Evolutionary conservation across 2,888 invertebrate species (phyloP).

Genomic region (Pycnomerus fuliginosus): DNA sequence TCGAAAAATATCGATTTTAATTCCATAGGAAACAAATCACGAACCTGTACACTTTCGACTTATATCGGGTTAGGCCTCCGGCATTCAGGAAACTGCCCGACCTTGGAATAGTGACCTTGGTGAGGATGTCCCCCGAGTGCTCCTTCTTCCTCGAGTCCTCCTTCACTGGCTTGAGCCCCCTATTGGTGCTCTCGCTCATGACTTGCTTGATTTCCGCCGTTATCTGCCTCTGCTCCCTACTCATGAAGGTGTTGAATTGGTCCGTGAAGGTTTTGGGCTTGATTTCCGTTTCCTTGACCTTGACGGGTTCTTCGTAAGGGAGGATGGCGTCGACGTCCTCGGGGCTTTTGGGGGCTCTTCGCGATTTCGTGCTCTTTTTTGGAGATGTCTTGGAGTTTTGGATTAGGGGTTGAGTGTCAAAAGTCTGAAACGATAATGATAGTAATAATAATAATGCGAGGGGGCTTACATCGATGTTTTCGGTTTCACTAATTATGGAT

Average conservation of each 20-base stretch:
- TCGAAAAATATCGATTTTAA: too few relatives aligned
- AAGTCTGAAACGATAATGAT: slow-evolving; percentile 33
- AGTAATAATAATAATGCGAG: slow-evolving; percentile 19
- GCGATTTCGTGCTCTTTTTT: slow-evolving; percentile 62
- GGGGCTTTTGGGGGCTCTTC: slow-evolving; percentile 58
- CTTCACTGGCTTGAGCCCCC: slow-evolving; percentile 53
- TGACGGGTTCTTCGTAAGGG: slow-evolving; percentile 47
- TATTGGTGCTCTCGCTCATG: slow-evolving; percentile 45
- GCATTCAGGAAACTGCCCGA: slow-evolving; percentile 84
- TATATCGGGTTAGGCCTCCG: slow-evolving; percentile 73
- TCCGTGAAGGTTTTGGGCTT: slow-evolving; percentile 58
- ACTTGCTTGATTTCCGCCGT: slow-evolving; percentile 53
- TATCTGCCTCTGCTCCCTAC: slow-evolving; percentile 55
- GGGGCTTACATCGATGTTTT: slow-evolving; percentile 53
- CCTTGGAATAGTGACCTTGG: slow-evolving; percentile 82
- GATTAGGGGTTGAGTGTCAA: slow-evolving; percentile 49
- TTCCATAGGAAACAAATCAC: too few relatives aligned
- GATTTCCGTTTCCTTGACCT: slow-evolving; percentile 46
- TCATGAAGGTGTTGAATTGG: slow-evolving; percentile 54
- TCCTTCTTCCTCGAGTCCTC: slow-evolving; percentile 52
- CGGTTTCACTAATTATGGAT: slow-evolving; percentile 63
- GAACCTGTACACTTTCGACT: slow-evolving; percentile 68
- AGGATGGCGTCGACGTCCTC: slow-evolving; percentile 50
- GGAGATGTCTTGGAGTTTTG: slow-evolving; percentile 53
- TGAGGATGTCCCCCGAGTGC: slow-evolving; percentile 77